Conservation (phyloP, 2,797 vertebrate genomes). For the Rhinella marina region DNA sequence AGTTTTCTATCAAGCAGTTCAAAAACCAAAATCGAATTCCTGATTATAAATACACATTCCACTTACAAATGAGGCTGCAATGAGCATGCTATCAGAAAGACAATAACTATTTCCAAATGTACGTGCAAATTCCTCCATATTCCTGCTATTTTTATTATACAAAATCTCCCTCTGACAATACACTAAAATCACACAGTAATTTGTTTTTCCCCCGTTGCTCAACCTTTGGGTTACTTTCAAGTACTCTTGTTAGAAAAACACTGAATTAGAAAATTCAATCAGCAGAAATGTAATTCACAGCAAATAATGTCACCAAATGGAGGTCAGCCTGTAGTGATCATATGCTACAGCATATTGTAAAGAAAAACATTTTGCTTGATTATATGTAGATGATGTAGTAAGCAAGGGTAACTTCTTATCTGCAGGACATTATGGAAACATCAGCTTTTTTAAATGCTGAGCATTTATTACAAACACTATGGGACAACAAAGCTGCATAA, state of each 20-base stretch:
- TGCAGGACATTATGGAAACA: constrained; percentile 7
- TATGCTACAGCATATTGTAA: background rate
- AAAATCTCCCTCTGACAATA: constrained; percentile 40
- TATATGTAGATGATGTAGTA: constrained; percentile 30
- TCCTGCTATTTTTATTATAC: constrained; percentile 33
- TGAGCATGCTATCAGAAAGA: constrained; percentile 39
- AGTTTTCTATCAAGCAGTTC: constrained; percentile 15
- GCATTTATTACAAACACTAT: background rate
- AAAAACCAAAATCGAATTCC: constrained; percentile 47
- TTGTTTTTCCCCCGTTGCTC: constrained; percentile 48
- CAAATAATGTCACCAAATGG: constrained; percentile 45
- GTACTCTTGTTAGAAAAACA: constrained; percentile 43
- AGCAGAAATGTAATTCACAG: constrained; percentile 50
- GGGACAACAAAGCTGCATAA: background rate
- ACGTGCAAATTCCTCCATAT: constrained; percentile 45
- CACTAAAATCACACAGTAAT: constrained; percentile 46
- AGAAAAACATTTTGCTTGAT: constrained; percentile 47
- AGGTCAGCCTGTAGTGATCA: constrained; percentile 45
- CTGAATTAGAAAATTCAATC: constrained; percentile 58
- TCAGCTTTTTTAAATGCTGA: constrained; percentile 19
- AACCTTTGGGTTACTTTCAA: constrained; percentile 44
- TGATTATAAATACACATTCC: constrained; percentile 59
- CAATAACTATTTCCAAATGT: constrained; percentile 45
- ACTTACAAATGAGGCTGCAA: constrained; percentile 45
- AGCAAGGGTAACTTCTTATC: constrained; percentile 11